phyloP scores from a whole-genome alignment of 2,113 vertebrate species.

The Stomatorhinus ivindoensis region DNA sequence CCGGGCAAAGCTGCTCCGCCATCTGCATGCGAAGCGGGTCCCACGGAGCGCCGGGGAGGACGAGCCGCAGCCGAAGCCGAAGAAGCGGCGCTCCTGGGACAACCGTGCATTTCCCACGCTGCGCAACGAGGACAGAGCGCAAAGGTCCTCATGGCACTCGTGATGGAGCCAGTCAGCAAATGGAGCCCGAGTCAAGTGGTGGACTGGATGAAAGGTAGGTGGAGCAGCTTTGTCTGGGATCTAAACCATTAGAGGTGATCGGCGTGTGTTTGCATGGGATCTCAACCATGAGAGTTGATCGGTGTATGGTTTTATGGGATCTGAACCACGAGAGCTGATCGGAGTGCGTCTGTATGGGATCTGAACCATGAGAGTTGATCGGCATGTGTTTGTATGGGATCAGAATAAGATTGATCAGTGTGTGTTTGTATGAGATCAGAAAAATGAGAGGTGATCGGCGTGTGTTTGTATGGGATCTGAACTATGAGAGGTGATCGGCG shows the following conservation, averaged over 20 bases:
- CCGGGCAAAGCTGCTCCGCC: not conserved
- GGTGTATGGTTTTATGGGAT: not conserved
- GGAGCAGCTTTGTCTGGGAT: not conserved
- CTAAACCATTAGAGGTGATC: not conserved
- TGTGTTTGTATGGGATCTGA: not conserved
- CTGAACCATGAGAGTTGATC: not conserved
- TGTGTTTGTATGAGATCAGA: not conserved
- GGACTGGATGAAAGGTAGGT: conserved; percentile 83
- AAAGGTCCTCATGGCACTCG: conserved; percentile 74
- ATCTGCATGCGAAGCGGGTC: not conserved
- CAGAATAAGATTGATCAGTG: too few relatives aligned
- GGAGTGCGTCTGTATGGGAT: not conserved
- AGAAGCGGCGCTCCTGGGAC: not conserved
- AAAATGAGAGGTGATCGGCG: not conserved
- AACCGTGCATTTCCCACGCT: conserved; percentile 28
- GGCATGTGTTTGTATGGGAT: too few relatives aligned
- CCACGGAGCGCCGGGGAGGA: not conserved
- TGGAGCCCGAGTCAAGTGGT: conserved; percentile 81
- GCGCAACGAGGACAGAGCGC: conserved; percentile 47
- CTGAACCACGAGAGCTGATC: not conserved
- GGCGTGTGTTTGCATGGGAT: not conserved
- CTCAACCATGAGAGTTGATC: not conserved
- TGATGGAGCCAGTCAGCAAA: conserved; percentile 83
- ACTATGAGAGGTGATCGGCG: too few relatives aligned
- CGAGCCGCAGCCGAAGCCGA: not conserved